Base-by-base conservation (phyloP, 2,888 invertebrate genomes). In the Protonemura montana region DNA sequence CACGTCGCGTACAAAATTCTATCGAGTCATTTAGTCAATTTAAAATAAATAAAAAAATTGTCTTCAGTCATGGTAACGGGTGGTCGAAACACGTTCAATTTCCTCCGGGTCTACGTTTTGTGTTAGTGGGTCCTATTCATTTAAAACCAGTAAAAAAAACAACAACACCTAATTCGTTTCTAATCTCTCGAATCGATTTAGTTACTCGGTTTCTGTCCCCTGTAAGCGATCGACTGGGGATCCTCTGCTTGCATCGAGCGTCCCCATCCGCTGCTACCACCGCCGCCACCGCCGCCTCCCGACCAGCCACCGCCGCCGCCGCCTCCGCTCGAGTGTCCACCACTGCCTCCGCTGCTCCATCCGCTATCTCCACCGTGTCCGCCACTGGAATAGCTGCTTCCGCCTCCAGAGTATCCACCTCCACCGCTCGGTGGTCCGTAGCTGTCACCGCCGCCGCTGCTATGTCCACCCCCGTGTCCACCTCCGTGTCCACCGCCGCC, bases 191-290 rank as follows among this genome's bases (percentile, higher is more conserved):
- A 25, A 35, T 59, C 21, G 25, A 59, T 35, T 25, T 78, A 85
- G 80, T 78, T 85, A 16, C 26, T 26, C 27, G 77, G 16, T 13
- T 41, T 80, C 42, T 87, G 77, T 6, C 76, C 87, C 30, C 87
- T 85, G 76, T 87, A 87, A n/a, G 84, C 87, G 13, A 87, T 87
- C 82, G 76, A 42, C 2, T 87, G 87, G 0, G 87, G 82, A 76
- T 86, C 86, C 16, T 26, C 76, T 13, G 59, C 76, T 29, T 86
- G 77, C 41, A 42, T 76, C 13, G 76, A 77, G n/a, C 83, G 88
- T 92, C 92, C 92, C 92, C 92, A 10, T 92, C 88, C n/a, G 92
- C 89, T 91, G 92, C 91, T 91, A 92, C 91, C 92, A 76, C 89
- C 89, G 26, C 88, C 87, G 29, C 89, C n/a, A n/a, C n/a, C 59